Evolutionary conservation across 2,797 vertebrate genomes (phyloP).

Genomic region (Rhabdomys pumilio): DNA sequence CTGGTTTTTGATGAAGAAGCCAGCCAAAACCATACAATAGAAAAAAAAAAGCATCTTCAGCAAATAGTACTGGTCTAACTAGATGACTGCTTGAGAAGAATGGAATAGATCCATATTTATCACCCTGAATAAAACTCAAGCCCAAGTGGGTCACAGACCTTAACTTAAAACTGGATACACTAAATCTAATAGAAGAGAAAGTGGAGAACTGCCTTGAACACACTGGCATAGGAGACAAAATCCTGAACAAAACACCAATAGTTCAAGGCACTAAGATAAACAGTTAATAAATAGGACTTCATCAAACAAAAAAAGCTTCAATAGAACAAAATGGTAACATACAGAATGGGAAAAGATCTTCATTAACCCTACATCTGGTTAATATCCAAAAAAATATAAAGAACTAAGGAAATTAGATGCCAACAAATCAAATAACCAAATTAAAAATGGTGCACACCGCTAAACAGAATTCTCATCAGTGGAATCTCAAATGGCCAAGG

Average conservation of each 20-base stretch:
- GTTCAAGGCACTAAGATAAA: background rate
- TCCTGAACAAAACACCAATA: background rate
- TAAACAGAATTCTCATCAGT: background rate
- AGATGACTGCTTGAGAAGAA: no score
- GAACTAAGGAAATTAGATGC: background rate
- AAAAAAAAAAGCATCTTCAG: no score
- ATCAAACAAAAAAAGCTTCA: no score
- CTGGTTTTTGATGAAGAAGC: no score
- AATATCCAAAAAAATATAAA: background rate
- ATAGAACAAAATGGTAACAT: background rate
- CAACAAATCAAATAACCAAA: background rate
- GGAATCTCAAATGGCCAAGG: background rate
- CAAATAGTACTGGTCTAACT: no score
- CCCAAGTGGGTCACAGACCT: no score
- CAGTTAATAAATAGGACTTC: background rate
- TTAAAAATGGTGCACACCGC: background rate
- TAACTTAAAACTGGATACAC: no score
- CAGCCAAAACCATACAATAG: no score
- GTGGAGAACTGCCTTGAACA: background rate
- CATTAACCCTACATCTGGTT: background rate
- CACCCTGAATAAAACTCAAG: no score
- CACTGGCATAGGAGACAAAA: background rate
- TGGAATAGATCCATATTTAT: no score
- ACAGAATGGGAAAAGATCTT: background rate
- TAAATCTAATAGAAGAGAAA: background rate